These are phyloP conservation scores for Pyrocephalus nanus DNA, from an alignment of 2,797 vertebrate genomes.

Conservation along the genomic window DNA sequence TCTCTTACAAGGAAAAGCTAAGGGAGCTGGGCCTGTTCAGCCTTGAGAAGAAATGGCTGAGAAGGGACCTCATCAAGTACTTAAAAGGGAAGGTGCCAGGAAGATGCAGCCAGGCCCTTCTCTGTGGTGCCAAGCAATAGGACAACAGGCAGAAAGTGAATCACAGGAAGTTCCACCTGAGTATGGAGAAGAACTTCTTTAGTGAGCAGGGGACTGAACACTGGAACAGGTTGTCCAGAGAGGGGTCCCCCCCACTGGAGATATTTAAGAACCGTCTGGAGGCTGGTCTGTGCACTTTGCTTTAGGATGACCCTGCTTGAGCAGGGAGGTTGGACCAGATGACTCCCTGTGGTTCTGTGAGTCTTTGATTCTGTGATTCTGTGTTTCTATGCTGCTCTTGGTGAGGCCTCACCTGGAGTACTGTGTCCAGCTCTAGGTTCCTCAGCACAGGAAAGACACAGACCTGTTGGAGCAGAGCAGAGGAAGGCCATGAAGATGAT, in stretches of 20 bases:
- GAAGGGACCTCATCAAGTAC: background rate
- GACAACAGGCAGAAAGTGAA: background rate
- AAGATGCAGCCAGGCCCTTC: background rate
- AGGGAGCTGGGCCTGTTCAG: background rate
- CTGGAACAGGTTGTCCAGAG: background rate
- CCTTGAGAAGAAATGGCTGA: background rate
- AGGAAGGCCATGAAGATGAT: background rate
- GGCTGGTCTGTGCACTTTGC: no score
- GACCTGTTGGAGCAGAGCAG: fast-evolving
- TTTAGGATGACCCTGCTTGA: background rate
- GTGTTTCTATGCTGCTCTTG: background rate
- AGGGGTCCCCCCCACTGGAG: background rate
- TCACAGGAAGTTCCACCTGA: background rate
- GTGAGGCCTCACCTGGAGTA: background rate
- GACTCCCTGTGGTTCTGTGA: background rate
- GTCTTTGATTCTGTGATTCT: background rate
- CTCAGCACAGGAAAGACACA: background rate
- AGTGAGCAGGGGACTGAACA: background rate
- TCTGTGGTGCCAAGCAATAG: background rate
- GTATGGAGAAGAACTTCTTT: background rate
- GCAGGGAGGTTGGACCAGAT: background rate
- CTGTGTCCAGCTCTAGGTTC: fast-evolving
- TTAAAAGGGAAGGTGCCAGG: background rate
- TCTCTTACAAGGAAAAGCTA: background rate
- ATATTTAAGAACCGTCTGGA: background rate